These are phyloP conservation scores for sheep (Ovis aries) DNA, from an alignment of 2,113 vertebrate genomes.

Conservation along the genomic window ARS-UI_Ramb_v3.0 NC_056054.1:278292501-278293000, in stretches of 20 bases:
- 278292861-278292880: background rate
- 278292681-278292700: background rate
- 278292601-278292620: background rate
- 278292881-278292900: background rate
- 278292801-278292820: background rate
- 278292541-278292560: background rate
- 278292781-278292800: background rate
- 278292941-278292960: background rate
- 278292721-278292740: background rate
- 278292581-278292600: accelerated
- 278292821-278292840: accelerated
- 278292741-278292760: background rate
- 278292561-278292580: background rate
- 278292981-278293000: background rate
- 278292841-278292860: background rate
- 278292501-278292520: background rate
- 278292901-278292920: background rate
- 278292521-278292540: background rate
- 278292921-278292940: background rate
- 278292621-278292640: accelerated
- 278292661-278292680: background rate
- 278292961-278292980: background rate
- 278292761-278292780: background rate
- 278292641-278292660: background rate
- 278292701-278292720: accelerated